These are phyloP conservation scores for Brassicogethes aeneus DNA, from an alignment of 2,888 invertebrate genomes.

Conservation along the genomic window DNA sequence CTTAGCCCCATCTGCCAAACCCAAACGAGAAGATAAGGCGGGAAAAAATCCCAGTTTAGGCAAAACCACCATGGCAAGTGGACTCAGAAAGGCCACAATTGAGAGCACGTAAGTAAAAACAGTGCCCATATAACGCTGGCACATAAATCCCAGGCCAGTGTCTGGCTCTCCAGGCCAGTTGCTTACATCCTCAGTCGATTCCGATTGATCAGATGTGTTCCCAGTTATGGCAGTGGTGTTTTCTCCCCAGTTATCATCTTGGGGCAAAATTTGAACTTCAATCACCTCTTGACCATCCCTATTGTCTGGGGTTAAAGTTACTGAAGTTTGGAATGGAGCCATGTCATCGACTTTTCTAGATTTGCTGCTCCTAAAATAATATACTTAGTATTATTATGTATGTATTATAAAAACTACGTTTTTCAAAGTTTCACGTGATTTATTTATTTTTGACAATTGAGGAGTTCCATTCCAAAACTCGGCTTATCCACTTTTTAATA, in stretches of 20 bases:
- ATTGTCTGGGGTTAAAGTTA: constrained; percentile 71
- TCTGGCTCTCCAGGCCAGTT: constrained; percentile 72
- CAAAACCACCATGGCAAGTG: constrained; percentile 88
- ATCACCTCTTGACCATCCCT: constrained; percentile 84
- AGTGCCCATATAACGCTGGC: constrained; percentile 77
- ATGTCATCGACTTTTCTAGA: constrained; percentile 59
- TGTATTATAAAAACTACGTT: too few relatives aligned
- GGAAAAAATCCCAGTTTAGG: constrained; percentile 85
- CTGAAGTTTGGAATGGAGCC: constrained; percentile 83
- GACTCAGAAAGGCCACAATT: constrained; percentile 80
- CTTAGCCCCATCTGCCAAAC: constrained; percentile 59
- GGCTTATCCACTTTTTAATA: too few relatives aligned
- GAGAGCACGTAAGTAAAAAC: constrained; percentile 71
- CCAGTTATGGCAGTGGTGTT: constrained; percentile 96
- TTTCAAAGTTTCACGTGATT: too few relatives aligned
- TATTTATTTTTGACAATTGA: too few relatives aligned
- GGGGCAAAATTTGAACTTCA: constrained; percentile 90
- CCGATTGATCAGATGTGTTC: constrained; percentile 92
- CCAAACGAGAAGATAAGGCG: constrained; percentile 59
- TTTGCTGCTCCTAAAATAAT: constrained; percentile 49
- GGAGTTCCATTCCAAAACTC: too few relatives aligned
- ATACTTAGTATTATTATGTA: too few relatives aligned
- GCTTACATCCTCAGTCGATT: constrained; percentile 85
- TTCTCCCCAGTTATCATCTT: constrained; percentile 99
- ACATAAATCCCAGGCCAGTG: constrained; percentile 61